Evolutionary conservation across 2,113 vertebrate species (phyloP).

Genomic region (Pteropus alecto): DNA sequence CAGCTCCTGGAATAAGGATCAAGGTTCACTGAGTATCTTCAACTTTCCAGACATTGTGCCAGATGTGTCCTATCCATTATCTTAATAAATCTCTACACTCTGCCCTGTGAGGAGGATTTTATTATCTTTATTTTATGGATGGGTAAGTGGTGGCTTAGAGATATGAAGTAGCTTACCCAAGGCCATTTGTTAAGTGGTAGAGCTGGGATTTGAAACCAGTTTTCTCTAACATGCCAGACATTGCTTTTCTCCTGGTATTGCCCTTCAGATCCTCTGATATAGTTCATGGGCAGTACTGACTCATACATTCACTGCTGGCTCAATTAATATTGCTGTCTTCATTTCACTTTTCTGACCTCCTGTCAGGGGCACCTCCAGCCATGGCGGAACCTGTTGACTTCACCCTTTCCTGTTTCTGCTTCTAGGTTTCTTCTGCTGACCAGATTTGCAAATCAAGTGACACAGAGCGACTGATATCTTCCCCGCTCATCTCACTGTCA

Average conservation of each 20-base stretch:
- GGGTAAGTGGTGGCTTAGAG: conserved; percentile 38
- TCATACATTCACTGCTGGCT: not conserved
- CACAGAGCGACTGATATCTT: conserved; percentile 65
- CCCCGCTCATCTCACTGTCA: conserved; percentile 58
- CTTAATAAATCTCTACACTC: conserved; percentile 18
- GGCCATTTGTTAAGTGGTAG: conserved; percentile 56
- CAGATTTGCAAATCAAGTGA: conserved; percentile 64
- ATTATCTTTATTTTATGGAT: conserved; percentile 53
- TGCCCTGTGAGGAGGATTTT: not conserved
- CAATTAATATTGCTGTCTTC: not conserved
- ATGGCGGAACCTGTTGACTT: not conserved
- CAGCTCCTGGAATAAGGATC: not conserved
- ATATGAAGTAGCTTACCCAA: conserved; percentile 39
- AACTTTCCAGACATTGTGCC: not conserved
- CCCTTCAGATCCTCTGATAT: not conserved
- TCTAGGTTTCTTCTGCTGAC: conserved; percentile 13
- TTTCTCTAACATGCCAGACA: not conserved
- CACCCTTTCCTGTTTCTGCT: not conserved
- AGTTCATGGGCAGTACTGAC: not conserved
- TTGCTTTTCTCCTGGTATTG: not conserved
- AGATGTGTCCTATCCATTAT: not conserved
- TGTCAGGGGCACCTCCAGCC: not conserved
- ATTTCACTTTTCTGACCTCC: not conserved
- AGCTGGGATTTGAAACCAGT: conserved; percentile 29
- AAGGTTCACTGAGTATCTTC: not conserved